These are phyloP conservation scores for Scaptomyza hsui DNA, from an alignment of 1,140 invertebrate species.

Conservation along the genomic window DNA sequence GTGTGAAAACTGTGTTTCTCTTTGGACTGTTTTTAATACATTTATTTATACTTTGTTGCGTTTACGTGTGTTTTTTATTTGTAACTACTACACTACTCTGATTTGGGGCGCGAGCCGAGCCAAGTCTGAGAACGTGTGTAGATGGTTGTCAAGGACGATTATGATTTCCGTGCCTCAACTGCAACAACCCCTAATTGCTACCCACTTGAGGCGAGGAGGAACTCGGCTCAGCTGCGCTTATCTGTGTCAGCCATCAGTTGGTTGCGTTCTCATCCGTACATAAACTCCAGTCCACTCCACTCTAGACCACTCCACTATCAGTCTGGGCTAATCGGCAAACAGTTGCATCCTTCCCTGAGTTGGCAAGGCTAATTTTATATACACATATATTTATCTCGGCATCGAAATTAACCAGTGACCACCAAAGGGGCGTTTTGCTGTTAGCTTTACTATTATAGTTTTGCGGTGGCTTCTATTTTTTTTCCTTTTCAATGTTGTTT, in stretches of 20 bases:
- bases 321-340: conserved; percentile 45
- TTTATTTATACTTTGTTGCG: conserved; percentile 80
- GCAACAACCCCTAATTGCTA: conserved; percentile 78
- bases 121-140: conserved; percentile 21
- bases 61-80: conserved; percentile 56
- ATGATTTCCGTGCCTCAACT: conserved; percentile 55
- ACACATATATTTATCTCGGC: conserved; percentile 47
- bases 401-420: conserved; percentile 69
- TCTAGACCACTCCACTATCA: conserved; percentile 42
- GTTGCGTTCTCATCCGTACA: conserved; percentile 47
- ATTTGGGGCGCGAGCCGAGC: conserved; percentile 71
- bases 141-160: conserved; percentile 55
- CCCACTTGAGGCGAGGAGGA: conserved; percentile 58
- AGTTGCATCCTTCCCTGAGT: conserved; percentile 28
- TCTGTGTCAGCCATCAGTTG: conserved; percentile 71
- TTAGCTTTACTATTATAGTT: conserved; percentile 60
- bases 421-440: conserved; percentile 61
- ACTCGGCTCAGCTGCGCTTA: conserved; percentile 64
- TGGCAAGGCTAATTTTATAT: conserved; percentile 42
- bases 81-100: too few relatives aligned
- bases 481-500: conserved; percentile 29
- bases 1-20: conserved; percentile 72
- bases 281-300: conserved; percentile 14
- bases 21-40: conserved; percentile 64
- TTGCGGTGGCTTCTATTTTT: conserved; percentile 36